These are phyloP conservation scores for Montipora capricornis DNA, from an alignment of 64 coral and sea anemone species.

Conservation along the genomic window DNA sequence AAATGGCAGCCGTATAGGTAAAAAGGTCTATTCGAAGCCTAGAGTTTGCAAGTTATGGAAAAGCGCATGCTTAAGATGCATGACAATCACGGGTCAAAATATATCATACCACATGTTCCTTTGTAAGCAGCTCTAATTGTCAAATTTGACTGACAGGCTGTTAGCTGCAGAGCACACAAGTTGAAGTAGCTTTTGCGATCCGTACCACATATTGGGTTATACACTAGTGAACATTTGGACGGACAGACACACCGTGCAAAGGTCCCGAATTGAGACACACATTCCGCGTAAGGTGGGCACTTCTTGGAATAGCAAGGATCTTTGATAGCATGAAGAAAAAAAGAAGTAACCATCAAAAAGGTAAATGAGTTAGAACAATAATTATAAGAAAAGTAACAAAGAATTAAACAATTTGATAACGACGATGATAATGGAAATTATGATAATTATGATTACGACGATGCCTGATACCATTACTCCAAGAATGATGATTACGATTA, in stretches of 20 bases:
- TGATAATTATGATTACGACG: neutral
- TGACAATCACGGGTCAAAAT: neutral
- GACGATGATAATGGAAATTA: neutral
- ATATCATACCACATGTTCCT: slow-evolving; percentile 74
- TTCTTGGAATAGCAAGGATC: slow-evolving; percentile 75
- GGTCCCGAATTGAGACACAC: slow-evolving; percentile 56
- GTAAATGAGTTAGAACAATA: neutral
- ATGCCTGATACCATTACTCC: neutral
- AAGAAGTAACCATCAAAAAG: neutral
- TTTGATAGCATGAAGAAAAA: slow-evolving; percentile 1
- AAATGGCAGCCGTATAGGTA: no score
- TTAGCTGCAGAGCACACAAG: slow-evolving; percentile 56
- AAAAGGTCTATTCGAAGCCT: no score
- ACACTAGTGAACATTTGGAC: slow-evolving; percentile 40
- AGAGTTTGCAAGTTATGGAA: no score
- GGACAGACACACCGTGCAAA: slow-evolving; percentile 83
- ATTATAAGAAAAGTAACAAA: neutral
- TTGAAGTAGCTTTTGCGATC: slow-evolving; percentile 81
- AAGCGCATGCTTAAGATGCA: neutral
- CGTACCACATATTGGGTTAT: slow-evolving; percentile 68
- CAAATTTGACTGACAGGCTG: slow-evolving; percentile 69
- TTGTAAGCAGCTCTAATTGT: slow-evolving; percentile 53
- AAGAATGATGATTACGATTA: neutral
- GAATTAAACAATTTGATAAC: neutral
- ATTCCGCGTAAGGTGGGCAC: slow-evolving; percentile 76